Evolutionary conservation across 2,888 invertebrate genomes (phyloP), one percentile per base, ranked within the genome.

Genomic region (Drosophila pegasa): DNA sequence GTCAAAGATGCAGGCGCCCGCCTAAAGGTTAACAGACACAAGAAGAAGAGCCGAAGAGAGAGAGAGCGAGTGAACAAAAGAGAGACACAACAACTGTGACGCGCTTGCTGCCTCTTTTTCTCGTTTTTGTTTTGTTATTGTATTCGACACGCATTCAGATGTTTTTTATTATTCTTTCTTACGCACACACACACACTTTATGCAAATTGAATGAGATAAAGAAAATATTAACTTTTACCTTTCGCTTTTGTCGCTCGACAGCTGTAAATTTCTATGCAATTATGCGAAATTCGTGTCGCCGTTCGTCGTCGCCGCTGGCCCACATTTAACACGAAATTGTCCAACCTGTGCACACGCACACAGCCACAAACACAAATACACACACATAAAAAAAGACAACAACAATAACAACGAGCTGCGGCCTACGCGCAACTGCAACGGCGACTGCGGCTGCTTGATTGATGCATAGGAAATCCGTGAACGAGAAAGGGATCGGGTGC

Each of bases 241-340:
- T 77, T 77, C 73, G 73, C 67, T 75, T 76, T 75, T 71, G 40
- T 59, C 56, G 35, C 58, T 59, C 51, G 51, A 27, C 65, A 64
- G 71, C 66, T 37, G 71, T 54, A 60, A 72, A 54, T 77, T 64
- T 75, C 60, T 77, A 72, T 60, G 73, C 73, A 77, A 77, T 72
- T 77, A 72, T 75, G 72, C 68, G 45, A 72, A 72, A 61, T 61
- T 72, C 33, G 33, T 63, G 65, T 63, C 41, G 56, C 33, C 18
- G 50, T 29, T 65, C 50, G 8, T 52, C 12, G 58, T 16, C 33
- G 50, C 22, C 10, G 43, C 58, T 73, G 76, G 57, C 71, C 66
- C 54, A 77, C 75, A 72, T 74, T 76, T 56, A 76, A 66, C 41
- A 58, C 31, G 12, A 50, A 61, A 33, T 18, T 48, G 41, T 58